Base-by-base conservation (phyloP, 2,797 vertebrate genomes). In the Ceyx erithaca region DNA sequence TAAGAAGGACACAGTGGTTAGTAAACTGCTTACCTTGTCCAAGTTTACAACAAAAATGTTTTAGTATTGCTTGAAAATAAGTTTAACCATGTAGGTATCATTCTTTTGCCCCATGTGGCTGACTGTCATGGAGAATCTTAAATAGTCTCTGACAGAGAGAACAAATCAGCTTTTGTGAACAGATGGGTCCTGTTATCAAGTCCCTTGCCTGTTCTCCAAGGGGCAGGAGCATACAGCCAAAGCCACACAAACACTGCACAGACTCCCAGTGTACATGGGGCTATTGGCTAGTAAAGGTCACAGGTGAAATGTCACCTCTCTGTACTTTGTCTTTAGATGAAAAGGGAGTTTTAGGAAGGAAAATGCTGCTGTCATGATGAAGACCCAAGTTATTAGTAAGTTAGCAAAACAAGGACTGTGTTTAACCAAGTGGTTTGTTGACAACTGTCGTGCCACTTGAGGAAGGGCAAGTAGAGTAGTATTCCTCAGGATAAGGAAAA, bases 181-280 rank as follows among this genome's bases (percentile, higher is more conserved):
- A 48, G 13, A 26, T 26, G 35, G 18, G 6, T 70, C 9, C 41
- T 81, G 15, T 46, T 71, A 28, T 51, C 28, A 28, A 9, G 23
- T 17, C 25, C 13, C 10, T 46, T 61, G 16, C 7, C 8, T 72
- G 26, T 55, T 30, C 10, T 43, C 33, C 10, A 45, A 49, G 12
- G 7, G 18, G 43, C 0, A 1, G 30, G 8, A 25, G 12, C 30
- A 30, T 46, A 12, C 12, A 46, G 9, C 12, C 14, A 31, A 8
- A 0, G 1, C 17, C 22, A 23, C 37, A 51, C 31, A 55, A 89
- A 21, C 31, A 22, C 31, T 55, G 25, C 17, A 11, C 30, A 61
- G 48, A 31, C 3, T 14, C 19, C 4, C 2, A 2, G 14, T 48
- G 43, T 23, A 13, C 0, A 1, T 22, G 22, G 22, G 11, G 12